phyloP scores from a whole-genome alignment of 2,888 invertebrate species.

The Eristalis tenax region DNA sequence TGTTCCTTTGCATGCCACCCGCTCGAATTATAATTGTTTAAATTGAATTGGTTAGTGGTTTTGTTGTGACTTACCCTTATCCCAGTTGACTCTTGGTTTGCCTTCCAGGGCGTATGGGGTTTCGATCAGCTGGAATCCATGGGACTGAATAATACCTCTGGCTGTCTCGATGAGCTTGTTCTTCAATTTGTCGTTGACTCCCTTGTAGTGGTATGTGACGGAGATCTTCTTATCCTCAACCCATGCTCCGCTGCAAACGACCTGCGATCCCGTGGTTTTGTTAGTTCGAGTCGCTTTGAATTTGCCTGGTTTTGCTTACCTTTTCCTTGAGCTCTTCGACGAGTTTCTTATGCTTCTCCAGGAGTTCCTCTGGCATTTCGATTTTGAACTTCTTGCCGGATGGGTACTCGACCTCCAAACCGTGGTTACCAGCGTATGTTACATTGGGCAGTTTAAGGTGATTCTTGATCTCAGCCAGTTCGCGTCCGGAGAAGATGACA shows the following conservation, averaged over 20 bases:
- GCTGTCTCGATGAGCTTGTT: slow-evolving; percentile 84
- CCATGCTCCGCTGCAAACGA: slow-evolving; percentile 88
- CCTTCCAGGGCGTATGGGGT: slow-evolving; percentile 90
- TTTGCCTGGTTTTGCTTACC: slow-evolving; percentile 76
- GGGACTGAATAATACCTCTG: slow-evolving; percentile 84
- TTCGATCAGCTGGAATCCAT: slow-evolving; percentile 86
- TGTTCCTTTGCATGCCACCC: neutral
- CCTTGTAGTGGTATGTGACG: slow-evolving; percentile 88
- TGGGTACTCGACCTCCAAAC: slow-evolving; percentile 88
- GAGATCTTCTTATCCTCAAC: slow-evolving; percentile 89
- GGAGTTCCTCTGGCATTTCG: slow-evolving; percentile 87
- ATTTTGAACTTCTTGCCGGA: slow-evolving; percentile 89
- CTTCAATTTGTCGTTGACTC: slow-evolving; percentile 85
- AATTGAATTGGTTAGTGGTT: slow-evolving; percentile 22
- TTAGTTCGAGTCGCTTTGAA: neutral
- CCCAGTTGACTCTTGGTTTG: slow-evolving; percentile 90
- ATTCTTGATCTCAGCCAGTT: slow-evolving; percentile 87
- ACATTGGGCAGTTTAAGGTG: slow-evolving; percentile 84
- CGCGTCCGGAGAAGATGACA: slow-evolving; percentile 88
- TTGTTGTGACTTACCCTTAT: slow-evolving; percentile 83
- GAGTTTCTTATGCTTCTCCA: slow-evolving; percentile 86
- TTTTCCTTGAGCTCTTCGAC: slow-evolving; percentile 86
- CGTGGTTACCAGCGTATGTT: slow-evolving; percentile 90
- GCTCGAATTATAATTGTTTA: neutral
- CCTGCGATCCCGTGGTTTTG: slow-evolving; percentile 77